phyloP scores from a whole-genome alignment of 2,888 invertebrate genomes.

The Mimumesa dahlbomi region DNA sequence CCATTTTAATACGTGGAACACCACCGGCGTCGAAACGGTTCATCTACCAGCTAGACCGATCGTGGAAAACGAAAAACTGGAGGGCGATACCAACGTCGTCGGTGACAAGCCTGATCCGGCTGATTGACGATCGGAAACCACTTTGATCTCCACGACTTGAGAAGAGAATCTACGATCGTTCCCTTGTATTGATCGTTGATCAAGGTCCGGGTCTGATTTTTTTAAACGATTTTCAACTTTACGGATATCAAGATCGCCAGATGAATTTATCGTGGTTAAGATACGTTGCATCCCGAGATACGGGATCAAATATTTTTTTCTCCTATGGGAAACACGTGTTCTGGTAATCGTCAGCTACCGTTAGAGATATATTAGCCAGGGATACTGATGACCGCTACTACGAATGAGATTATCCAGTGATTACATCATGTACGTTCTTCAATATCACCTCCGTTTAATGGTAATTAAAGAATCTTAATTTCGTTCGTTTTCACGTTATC shows the following conservation, averaged over 20 bases:
- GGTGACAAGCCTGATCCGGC: conserved; percentile 20
- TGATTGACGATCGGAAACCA: conserved; percentile 25
- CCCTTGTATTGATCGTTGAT: no score
- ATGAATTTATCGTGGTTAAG: no score
- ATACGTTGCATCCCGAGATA: no score
- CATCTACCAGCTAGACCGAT: conserved; percentile 15
- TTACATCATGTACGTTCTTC: not conserved
- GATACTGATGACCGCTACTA: not conserved
- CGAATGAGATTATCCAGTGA: not conserved
- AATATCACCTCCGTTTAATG: no score
- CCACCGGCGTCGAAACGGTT: conserved; percentile 6
- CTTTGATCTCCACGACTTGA: conserved; percentile 28
- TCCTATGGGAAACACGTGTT: not conserved
- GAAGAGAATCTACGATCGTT: no score
- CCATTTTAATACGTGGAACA: conserved; percentile 26
- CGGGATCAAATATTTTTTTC: no score
- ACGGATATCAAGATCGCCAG: no score
- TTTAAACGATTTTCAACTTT: no score
- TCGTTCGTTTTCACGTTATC: no score
- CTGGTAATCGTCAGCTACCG: not conserved
- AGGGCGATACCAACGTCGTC: conserved; percentile 24
- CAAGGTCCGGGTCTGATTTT: no score
- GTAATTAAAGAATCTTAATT: no score
- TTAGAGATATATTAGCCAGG: not conserved
- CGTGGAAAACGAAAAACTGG: conserved; percentile 26